Conservation (phyloP, 2,888 invertebrate genomes). For the Troides oblongomaculatus region DNA sequence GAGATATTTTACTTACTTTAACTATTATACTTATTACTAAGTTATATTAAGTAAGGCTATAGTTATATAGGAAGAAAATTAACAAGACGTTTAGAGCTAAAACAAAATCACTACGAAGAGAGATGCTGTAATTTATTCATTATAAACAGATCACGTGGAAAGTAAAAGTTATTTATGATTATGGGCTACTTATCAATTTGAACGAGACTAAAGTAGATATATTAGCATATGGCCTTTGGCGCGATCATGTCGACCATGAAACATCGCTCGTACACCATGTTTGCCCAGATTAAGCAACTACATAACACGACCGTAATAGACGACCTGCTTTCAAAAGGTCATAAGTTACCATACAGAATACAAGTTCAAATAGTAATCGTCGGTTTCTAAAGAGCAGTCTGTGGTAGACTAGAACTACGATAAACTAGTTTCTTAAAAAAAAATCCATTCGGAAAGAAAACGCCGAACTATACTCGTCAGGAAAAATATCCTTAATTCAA, state of each 20-base stretch:
- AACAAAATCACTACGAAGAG: background rate
- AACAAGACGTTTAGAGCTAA: background rate
- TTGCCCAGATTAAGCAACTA: conserved; percentile 26
- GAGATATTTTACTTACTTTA: too few relatives aligned
- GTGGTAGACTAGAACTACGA: conserved; percentile 1
- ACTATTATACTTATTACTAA: background rate
- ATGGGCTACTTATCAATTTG: conserved; percentile 50
- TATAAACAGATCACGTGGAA: conserved; percentile 39
- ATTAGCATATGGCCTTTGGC: conserved; percentile 69
- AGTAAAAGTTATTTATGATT: conserved; percentile 58
- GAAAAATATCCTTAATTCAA: too few relatives aligned
- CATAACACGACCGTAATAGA: background rate
- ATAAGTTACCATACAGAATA: background rate
- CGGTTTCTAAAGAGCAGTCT: background rate
- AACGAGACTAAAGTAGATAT: conserved; percentile 45
- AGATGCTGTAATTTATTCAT: conserved; percentile 9
- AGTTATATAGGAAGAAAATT: background rate
- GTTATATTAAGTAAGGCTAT: background rate
- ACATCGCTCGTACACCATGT: conserved; percentile 31
- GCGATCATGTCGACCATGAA: conserved; percentile 37
- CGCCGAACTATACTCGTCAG: too few relatives aligned
- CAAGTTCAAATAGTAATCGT: background rate
- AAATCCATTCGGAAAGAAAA: too few relatives aligned
- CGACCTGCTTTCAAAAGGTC: conserved; percentile 16
- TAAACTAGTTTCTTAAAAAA: too few relatives aligned